Conservation (phyloP, 2,113 vertebrate genomes). For the Tichodroma muraria region DNA sequence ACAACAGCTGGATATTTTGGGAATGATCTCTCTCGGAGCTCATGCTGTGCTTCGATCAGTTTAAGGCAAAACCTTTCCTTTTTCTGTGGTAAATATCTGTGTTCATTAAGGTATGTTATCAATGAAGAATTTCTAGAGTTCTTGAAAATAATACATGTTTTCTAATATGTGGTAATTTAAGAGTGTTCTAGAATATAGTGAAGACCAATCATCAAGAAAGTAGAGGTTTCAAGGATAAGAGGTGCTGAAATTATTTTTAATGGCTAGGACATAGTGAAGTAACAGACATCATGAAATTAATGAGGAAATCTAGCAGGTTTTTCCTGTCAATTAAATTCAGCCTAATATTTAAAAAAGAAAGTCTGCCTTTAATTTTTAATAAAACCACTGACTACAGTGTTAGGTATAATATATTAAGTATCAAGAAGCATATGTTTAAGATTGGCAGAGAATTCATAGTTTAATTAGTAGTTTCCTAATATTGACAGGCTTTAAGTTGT, state of each 20-base stretch:
- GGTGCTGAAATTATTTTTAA: neutral
- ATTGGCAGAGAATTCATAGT: neutral
- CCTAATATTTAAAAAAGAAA: neutral
- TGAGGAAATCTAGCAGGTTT: neutral
- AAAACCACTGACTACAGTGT: neutral
- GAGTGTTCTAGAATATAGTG: neutral
- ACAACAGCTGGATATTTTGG: neutral
- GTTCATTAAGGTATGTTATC: neutral
- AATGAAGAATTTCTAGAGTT: neutral
- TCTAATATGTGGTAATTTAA: neutral
- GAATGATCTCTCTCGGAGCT: neutral
- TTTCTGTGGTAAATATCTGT: neutral
- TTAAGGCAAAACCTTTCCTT: neutral
- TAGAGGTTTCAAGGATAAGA: neutral
- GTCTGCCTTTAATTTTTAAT: neutral
- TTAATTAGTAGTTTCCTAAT: neutral
- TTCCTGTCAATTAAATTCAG: neutral
- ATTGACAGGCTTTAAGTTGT: neutral
- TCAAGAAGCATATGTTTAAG: neutral
- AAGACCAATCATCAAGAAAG: neutral
- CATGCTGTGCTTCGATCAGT: neutral
- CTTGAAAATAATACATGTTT: neutral
- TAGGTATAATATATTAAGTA: neutral
- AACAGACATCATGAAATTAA: neutral
- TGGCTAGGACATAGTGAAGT: neutral